Percentiles rank a stretch among this genome's conserved stretches.
phyloP scores from a whole-genome alignment of 2,113 vertebrate genomes.

The Centrocercus urophasianus region DNA sequence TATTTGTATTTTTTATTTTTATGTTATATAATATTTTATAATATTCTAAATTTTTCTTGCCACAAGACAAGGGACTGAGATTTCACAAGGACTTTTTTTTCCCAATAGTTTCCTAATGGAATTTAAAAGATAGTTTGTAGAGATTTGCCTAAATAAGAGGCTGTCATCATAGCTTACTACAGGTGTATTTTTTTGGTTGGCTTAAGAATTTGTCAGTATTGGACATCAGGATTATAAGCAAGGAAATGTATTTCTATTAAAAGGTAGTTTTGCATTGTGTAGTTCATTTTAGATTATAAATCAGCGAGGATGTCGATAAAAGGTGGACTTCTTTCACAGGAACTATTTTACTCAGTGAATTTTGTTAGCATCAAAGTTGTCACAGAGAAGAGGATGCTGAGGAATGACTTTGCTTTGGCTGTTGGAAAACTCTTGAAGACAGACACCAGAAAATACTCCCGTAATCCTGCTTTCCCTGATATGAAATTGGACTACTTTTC shows the following conservation, averaged over 20 bases:
- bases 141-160: not conserved
- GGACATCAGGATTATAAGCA: not conserved
- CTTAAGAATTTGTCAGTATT: not conserved
- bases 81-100: not conserved
- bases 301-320: not conserved
- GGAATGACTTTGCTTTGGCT: not conserved
- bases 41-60: not conserved
- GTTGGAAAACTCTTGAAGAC: not conserved
- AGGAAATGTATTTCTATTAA: not conserved
- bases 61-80: not conserved
- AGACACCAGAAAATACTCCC: not conserved
- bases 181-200: not conserved
- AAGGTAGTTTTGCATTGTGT: not conserved
- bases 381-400: not conserved
- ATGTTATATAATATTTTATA: not conserved
- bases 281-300: not conserved
- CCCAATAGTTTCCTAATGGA: not conserved
- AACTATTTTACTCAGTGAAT: not conserved
- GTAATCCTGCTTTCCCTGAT: not conserved
- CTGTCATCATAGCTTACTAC: not conserved
- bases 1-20: too few species aligned
- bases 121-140: not conserved
- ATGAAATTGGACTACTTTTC: not conserved
- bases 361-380: not conserved
- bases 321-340: not conserved